Percentiles rank a stretch among this genome's conserved stretches.
phyloP scores from a whole-genome alignment of 2,113 vertebrate genomes.

The Pycnonotus jocosus region DNA sequence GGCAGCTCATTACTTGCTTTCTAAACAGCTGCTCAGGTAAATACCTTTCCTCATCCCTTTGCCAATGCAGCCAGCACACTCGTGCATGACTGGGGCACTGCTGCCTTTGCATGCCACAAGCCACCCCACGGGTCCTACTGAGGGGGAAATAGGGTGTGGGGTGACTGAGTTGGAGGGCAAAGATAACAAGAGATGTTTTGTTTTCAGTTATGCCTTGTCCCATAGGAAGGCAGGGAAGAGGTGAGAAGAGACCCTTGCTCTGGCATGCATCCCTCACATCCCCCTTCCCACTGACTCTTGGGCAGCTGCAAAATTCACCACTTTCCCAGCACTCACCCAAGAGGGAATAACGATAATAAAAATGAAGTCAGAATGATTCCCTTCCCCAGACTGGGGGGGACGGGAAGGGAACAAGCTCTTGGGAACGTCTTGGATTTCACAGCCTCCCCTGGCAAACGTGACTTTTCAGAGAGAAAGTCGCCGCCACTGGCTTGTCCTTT shows the following conservation, averaged over 20 bases:
- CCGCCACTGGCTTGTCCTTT: slow-evolving; percentile 50
- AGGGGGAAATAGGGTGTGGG: background rate
- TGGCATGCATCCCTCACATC: slow-evolving; percentile 6
- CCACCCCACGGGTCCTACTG: background rate
- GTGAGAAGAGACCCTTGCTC: background rate
- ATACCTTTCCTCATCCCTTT: background rate
- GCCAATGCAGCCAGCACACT: background rate
- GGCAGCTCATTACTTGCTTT: background rate
- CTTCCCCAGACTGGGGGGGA: background rate
- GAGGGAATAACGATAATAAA: slow-evolving; percentile 56
- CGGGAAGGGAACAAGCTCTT: slow-evolving; percentile 29
- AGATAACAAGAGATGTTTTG: background rate
- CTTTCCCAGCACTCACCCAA: slow-evolving; percentile 41
- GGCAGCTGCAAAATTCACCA: slow-evolving; percentile 51
- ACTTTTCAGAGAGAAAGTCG: slow-evolving; percentile 67
- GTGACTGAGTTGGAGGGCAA: background rate
- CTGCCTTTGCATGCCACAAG: background rate
- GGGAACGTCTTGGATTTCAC: slow-evolving; percentile 67
- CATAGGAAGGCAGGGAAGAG: background rate
- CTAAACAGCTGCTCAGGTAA: background rate
- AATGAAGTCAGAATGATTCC: slow-evolving; percentile 42
- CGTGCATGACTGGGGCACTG: background rate
- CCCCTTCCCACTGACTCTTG: background rate
- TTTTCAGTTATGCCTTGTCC: background rate
- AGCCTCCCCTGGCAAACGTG: slow-evolving; percentile 61